Evolutionary conservation across 2,888 invertebrate species (phyloP), one percentile per base, ranked within the genome.

Genomic region (Odontothrips loti): DNA sequence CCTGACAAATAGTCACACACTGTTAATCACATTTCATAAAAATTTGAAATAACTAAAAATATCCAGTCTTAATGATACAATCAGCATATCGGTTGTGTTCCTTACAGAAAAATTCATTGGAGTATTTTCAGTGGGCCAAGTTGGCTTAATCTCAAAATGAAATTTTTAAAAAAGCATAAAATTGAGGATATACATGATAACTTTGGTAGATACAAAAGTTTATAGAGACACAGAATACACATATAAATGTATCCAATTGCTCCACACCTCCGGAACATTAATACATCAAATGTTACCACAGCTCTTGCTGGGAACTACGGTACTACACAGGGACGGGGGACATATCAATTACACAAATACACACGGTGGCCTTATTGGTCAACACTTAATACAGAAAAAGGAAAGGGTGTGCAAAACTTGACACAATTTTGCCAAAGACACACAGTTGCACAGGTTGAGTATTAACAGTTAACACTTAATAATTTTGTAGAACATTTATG

Each of bases 11-110:
- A 83, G 83, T 82, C 84, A 84, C 83, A 84, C 83, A 82, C 83
- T 80, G 82, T 82, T 82, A 81, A 81, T 83, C 83, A 84, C 82
- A 84, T 83, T 83, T 75, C 68, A 75, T 75, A 23, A 75, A 75
- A 75, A 75, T 75, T 75, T 75, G 68, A 75, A 75, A 75, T 75
- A 75, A 75, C 82, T 82, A 84, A 84, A 83, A 83, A 82, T 82
- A 83, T 84, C 83, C 84, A 84, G 84, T 84, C 84, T 84, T 84
- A 83, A 83, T 83, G 83, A 84, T 82, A 82, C 68, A 75, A 75
- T 75, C 68, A 75, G 68, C 68, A 75, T 75, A 75, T 75, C 27
- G 68, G 68, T 75, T 75, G 68, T 75, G 27, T 27, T 75, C 68
- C 68, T 27, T 27, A 75, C n/a, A 27, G 12, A 68, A 27, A 75